phyloP scores from a whole-genome alignment of 2,888 invertebrate genomes.

The Pseudanteris insignis region DNA sequence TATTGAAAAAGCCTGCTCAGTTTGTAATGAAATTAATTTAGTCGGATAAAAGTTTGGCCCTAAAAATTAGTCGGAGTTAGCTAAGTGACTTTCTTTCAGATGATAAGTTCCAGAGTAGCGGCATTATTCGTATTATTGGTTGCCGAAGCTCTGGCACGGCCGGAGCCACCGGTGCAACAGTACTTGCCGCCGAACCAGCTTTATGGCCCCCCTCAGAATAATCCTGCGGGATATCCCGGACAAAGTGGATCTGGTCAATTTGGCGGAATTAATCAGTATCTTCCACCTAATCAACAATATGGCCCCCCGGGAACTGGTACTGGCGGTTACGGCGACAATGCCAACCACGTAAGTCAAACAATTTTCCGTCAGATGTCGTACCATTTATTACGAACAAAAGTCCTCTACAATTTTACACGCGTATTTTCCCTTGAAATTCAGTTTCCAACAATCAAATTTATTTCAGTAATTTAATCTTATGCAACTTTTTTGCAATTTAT shows the following conservation, averaged over 20 bases:
- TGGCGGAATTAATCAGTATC: slow-evolving; percentile 52
- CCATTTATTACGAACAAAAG: too few species aligned
- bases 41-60: slow-evolving; percentile 4
- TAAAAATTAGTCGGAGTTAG: slow-evolving; percentile 12
- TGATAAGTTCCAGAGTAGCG: slow-evolving; percentile 44
- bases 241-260: slow-evolving; percentile 42
- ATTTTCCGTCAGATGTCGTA: too few species aligned
- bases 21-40: slow-evolving; percentile 8
- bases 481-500: too few species aligned
- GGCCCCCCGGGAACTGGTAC: slow-evolving; percentile 49
- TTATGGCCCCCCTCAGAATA: slow-evolving; percentile 51
- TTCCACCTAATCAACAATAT: slow-evolving; percentile 59
- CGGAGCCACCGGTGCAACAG: slow-evolving; percentile 58
- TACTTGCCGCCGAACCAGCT: slow-evolving; percentile 58
- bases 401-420: too few species aligned
- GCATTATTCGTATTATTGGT: slow-evolving; percentile 48
- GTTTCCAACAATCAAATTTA: too few species aligned
- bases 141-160: slow-evolving; percentile 48
- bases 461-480: too few species aligned
- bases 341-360: slow-evolving; percentile 50
- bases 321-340: slow-evolving; percentile 49
- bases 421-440: too few species aligned
- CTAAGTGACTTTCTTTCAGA: slow-evolving; percentile 25
- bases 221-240: slow-evolving; percentile 37
- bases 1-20: too few species aligned